Evolutionary conservation across 2,888 invertebrate genomes (phyloP).

Genomic region (Synanthedon tipuliformis): DNA sequence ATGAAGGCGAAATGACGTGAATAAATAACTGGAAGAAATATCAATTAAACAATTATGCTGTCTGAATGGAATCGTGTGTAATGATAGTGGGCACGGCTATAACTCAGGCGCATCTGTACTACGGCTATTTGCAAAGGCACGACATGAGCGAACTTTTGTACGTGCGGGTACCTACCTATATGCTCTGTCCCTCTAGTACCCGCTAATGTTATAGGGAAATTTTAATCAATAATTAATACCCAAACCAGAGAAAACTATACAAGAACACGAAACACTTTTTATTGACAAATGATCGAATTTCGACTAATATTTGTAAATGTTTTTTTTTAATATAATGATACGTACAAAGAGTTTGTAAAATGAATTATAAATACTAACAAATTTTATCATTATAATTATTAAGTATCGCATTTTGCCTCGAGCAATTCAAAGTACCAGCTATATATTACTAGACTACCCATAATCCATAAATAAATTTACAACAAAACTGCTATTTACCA

Average conservation of each 20-base stretch:
- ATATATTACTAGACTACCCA: not conserved
- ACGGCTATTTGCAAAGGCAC: constrained; percentile 67
- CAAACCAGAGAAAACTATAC: too few relatives aligned
- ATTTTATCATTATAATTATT: not conserved
- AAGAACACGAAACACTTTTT: too few relatives aligned
- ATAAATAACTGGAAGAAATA: constrained; percentile 71
- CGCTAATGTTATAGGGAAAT: too few relatives aligned
- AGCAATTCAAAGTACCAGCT: not conserved
- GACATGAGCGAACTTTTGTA: constrained; percentile 33
- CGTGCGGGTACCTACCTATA: not conserved
- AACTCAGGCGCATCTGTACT: constrained; percentile 70
- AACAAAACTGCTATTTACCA: constrained; percentile 41
- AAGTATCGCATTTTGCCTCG: not conserved
- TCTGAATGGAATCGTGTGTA: constrained; percentile 71
- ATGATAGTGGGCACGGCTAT: constrained; percentile 68
- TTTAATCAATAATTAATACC: too few relatives aligned
- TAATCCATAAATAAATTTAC: constrained; percentile 15
- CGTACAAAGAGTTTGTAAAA: not conserved
- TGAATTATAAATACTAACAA: not conserved
- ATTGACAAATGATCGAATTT: too few relatives aligned
- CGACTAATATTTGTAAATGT: too few relatives aligned
- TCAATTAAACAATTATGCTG: constrained; percentile 73
- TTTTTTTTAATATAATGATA: not conserved
- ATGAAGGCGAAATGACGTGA: constrained; percentile 63
- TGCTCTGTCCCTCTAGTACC: too few relatives aligned